Percentiles rank a stretch among this genome's conserved stretches.
Evolutionary conservation across 2,797 vertebrate genomes (phyloP).

Genomic region (Melanogrammus aeglefinus): DNA sequence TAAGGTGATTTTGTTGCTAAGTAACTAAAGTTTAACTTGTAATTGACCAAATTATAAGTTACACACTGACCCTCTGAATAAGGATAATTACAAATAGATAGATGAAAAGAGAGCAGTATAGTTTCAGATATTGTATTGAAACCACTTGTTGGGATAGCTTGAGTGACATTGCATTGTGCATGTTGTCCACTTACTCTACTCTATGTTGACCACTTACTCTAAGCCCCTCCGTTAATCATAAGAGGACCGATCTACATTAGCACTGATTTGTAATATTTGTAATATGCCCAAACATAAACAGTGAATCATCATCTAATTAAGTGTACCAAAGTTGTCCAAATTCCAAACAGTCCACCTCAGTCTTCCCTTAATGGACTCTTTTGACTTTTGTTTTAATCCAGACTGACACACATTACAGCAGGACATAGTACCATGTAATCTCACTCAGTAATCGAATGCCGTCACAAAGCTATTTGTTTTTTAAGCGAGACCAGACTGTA

Average conservation of each 20-base stretch:
- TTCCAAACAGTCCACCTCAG: background rate
- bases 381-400: background rate
- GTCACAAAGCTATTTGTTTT: background rate
- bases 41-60: background rate
- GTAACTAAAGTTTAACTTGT: background rate
- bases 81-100: background rate
- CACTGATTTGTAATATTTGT: no score
- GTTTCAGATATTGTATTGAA: background rate
- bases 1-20: background rate
- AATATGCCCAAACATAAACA: background rate
- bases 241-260: background rate
- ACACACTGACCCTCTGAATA: background rate
- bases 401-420: background rate
- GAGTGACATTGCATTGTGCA: background rate
- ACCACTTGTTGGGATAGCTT: background rate
- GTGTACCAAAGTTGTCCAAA: background rate
- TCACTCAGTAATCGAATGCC: background rate
- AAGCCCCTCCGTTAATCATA: background rate
- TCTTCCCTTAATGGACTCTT: background rate
- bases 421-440: background rate
- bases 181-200: background rate
- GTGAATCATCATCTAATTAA: no score
- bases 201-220: background rate
- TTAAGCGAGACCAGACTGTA: background rate
- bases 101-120: background rate